Evolutionary conservation across 1,140 invertebrate genomes (phyloP), one percentile per base, ranked within the genome.

Genomic region (Pygmarrhopalites habei): DNA sequence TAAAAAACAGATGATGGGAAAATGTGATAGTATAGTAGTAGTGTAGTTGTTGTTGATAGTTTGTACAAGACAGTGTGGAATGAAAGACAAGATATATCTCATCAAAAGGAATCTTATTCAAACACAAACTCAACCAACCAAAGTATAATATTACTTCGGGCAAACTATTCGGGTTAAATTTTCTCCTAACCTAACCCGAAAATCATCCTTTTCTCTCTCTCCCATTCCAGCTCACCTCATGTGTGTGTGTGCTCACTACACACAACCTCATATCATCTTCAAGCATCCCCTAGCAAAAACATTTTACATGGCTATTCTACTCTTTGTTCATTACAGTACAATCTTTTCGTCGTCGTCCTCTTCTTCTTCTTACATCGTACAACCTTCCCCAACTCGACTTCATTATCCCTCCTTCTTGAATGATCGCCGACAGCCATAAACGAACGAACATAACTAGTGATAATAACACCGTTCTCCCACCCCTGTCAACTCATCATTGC

Each of bases 141-240:
- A 49, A 64, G 59, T 66, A 61, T 62, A 67, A 67, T 59, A 64
- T 67, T 67, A 56, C 65, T 67, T 49, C 21, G 43, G 62, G 62
- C 57, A 64, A 60, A 49, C 28, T 28, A 14, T 53, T 56, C 44
- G 39, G 60, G 23, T 49, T 67, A 67, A 63, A 64, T 46, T 60
- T 60, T 60, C 52, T 65, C 55, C 47, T 53, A n/a, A n/a, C n/a
- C 51, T 44, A 56, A 65, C 46, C 62, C 56, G 47, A 63, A 63
- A 63, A 63, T 55, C 57, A 59, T 53, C 47, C 56, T 47, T 58
- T 58, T 21, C 7, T 21, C 17, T n/a, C n/a, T 21, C 23, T 25
- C 10, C 44, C 44, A 41, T 12, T n/a, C 12, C 12, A 12, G 39
- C 39, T 12, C 39, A n/a, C 12, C 12, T n/a, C 12, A 41, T 12